Evolutionary conservation across 2,113 vertebrate species (phyloP).

Genomic region (Poeciliopsis turrubarensis): DNA sequence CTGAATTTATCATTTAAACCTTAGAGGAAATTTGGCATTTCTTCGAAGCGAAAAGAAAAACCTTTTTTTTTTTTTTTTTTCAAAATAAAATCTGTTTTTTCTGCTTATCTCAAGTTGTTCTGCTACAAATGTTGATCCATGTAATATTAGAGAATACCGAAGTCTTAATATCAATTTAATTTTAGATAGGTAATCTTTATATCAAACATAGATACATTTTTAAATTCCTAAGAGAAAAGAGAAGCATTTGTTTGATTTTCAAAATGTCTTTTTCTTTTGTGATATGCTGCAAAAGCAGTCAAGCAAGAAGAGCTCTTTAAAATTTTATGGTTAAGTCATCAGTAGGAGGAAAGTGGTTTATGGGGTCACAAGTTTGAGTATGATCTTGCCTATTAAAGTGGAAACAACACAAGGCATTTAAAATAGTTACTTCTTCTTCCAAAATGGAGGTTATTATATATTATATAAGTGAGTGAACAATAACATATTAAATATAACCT

Average conservation of each 20-base stretch:
- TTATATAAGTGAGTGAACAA: neutral
- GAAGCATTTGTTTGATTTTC: neutral
- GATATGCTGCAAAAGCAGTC: conserved; percentile 17
- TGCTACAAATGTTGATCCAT: no score
- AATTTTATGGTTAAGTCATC: conserved; percentile 55
- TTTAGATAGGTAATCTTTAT: no score
- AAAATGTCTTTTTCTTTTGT: conserved; percentile 21
- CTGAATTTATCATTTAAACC: no score
- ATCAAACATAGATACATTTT: no score
- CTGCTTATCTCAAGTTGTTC: no score
- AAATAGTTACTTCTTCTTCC: neutral
- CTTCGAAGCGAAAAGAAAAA: no score
- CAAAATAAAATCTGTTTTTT: no score
- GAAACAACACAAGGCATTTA: conserved; percentile 14
- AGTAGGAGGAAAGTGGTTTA: conserved; percentile 21
- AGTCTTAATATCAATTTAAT: no score
- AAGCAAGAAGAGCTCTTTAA: conserved; percentile 45
- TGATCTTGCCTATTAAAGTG: conserved; percentile 11
- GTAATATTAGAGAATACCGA: no score
- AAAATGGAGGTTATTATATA: neutral
- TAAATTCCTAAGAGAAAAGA: neutral
- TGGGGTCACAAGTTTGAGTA: conserved; percentile 11
- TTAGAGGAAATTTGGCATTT: no score
- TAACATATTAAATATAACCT: neutral
- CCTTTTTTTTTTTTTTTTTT: no score